phyloP scores from a whole-genome alignment of 2,113 vertebrate genomes.

The Myiozetetes cayanensis region DNA sequence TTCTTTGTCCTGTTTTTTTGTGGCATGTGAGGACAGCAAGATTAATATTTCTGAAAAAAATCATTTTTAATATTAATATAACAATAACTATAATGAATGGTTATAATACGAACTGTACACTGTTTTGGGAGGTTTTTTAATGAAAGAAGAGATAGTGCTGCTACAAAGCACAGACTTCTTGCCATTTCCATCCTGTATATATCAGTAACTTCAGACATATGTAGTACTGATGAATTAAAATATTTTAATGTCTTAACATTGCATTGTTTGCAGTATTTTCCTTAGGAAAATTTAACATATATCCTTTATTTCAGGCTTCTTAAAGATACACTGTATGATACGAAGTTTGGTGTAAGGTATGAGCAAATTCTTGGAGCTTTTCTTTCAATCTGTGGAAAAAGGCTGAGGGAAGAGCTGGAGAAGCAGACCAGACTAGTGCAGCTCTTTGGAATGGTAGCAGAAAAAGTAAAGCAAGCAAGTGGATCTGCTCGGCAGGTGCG shows the following conservation, averaged over 20 bases:
- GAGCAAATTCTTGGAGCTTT: constrained; percentile 89
- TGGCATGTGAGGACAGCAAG: background rate
- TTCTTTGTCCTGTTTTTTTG: background rate
- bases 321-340: constrained; percentile 91
- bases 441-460: constrained; percentile 88
- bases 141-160: background rate
- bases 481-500: constrained; percentile 89
- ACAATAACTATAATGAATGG: background rate
- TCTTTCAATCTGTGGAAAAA: constrained; percentile 87
- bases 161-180: background rate
- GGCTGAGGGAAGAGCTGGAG: constrained; percentile 87
- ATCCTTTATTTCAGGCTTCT: constrained; percentile 84
- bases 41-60: background rate
- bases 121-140: background rate
- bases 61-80: background rate
- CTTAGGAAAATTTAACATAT: background rate
- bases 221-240: background rate
- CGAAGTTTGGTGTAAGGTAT: constrained; percentile 85
- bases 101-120: background rate
- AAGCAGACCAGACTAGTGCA: constrained; percentile 90
- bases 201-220: background rate
- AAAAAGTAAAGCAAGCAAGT: constrained; percentile 89
- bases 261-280: background rate
- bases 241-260: background rate
- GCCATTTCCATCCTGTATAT: background rate